Evolutionary conservation across 1,140 invertebrate species (phyloP).

Genomic region (Calliopsis andreniformis): DNA sequence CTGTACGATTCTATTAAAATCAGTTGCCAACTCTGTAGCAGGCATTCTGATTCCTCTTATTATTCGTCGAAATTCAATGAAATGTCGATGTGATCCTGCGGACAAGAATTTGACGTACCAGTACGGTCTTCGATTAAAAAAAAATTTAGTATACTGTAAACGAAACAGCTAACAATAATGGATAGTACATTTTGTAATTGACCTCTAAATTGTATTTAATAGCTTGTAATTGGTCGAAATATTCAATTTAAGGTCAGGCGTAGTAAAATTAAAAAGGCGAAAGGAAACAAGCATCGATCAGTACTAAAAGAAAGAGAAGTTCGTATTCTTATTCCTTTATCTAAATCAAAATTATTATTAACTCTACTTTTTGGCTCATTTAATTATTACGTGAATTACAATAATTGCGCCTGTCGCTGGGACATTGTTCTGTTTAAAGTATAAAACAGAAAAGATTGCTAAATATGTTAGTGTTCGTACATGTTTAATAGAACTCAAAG

Average conservation of each 20-base stretch:
- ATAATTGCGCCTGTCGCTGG: background rate
- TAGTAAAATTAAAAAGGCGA: background rate
- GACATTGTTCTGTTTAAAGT: background rate
- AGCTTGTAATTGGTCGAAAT: background rate
- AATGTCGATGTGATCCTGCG: background rate
- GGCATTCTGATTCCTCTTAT: background rate
- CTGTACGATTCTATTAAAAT: background rate
- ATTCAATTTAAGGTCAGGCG: background rate
- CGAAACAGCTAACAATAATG: background rate
- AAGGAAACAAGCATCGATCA: background rate
- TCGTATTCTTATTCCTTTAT: background rate
- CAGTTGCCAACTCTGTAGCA: constrained; percentile 4
- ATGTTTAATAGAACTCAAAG: constrained; percentile 48
- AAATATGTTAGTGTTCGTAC: constrained; percentile 38
- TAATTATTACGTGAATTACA: background rate
- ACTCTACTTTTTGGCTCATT: background rate
- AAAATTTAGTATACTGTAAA: background rate
- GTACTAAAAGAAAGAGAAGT: background rate
- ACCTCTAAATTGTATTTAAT: background rate
- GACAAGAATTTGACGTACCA: background rate
- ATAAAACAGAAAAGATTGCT: background rate
- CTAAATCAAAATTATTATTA: background rate
- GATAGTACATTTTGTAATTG: background rate
- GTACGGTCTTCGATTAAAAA: background rate
- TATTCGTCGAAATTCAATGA: background rate